A percentile compares a stretch with the other conserved stretches of the same genome.
phyloP scores from a whole-genome alignment of 2,888 invertebrate species.

The Phalera bucephala region DNA sequence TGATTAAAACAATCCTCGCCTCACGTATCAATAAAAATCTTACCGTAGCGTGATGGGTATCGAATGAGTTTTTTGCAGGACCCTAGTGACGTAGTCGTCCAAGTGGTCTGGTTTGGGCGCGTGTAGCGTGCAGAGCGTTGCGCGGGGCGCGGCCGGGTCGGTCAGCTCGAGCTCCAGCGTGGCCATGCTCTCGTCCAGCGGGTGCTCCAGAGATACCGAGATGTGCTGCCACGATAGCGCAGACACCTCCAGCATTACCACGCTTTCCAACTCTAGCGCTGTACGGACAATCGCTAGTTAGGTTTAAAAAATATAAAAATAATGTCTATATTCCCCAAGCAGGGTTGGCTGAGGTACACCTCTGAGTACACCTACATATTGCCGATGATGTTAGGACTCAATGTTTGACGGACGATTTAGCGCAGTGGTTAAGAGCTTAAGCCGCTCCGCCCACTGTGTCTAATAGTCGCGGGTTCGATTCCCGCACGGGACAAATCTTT shows the following conservation, averaged over 20 bases:
- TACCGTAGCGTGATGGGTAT: conserved; percentile 95
- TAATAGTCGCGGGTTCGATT: too few relatives aligned
- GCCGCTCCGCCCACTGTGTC: too few relatives aligned
- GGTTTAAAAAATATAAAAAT: too few relatives aligned
- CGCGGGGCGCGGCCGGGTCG: conserved; percentile 91
- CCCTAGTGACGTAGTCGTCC: conserved; percentile 73
- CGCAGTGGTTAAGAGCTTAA: too few relatives aligned
- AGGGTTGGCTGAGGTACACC: too few relatives aligned
- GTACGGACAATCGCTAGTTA: conserved; percentile 7
- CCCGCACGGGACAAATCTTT: too few relatives aligned
- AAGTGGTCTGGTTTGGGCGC: conserved; percentile 66
- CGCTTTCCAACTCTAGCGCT: conserved; percentile 85
- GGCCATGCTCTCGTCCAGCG: conserved; percentile 95
- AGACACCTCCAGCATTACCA: conserved; percentile 96
- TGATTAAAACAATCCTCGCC: too few relatives aligned
- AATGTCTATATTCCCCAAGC: too few relatives aligned
- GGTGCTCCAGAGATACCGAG: conserved; percentile 95
- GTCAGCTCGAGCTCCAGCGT: conserved; percentile 94
- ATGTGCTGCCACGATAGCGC: conserved; percentile 95
- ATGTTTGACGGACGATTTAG: too few relatives aligned
- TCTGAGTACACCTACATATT: too few relatives aligned
- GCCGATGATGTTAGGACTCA: too few relatives aligned
- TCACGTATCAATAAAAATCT: too few relatives aligned
- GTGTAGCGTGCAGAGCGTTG: conserved; percentile 87
- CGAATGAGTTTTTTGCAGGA: conserved; percentile 95